Percentiles rank a stretch among this genome's conserved stretches.
Conservation (phyloP, 2,113 vertebrate species). For the Aegotheles bennettii region DNA sequence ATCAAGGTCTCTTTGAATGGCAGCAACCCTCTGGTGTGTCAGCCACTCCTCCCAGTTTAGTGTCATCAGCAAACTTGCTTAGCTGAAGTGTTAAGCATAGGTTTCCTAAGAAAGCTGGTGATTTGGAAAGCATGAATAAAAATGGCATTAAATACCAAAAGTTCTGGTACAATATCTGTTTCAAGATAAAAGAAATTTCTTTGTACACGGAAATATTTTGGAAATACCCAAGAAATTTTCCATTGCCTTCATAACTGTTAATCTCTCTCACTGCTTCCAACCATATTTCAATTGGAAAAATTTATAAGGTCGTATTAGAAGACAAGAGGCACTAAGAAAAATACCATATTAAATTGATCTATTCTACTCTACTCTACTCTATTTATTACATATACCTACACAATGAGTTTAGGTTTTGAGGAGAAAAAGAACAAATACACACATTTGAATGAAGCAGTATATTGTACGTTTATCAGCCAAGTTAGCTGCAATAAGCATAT, state of each 20-base stretch:
- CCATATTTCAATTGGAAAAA: not conserved
- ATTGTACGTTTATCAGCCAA: not conserved
- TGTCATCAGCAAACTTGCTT: too few relatives aligned
- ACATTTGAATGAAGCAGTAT: not conserved
- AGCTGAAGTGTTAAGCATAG: too few relatives aligned
- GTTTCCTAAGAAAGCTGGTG: too few relatives aligned
- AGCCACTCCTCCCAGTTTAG: too few relatives aligned
- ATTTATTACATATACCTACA: not conserved
- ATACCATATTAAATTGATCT: not conserved
- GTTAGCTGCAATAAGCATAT: not conserved
- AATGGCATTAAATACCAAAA: not conserved
- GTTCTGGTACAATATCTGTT: not conserved
- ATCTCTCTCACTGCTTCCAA: not conserved
- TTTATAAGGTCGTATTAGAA: not conserved
- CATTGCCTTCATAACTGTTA: not conserved
- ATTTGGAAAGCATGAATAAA: not conserved
- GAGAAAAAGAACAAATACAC: not conserved
- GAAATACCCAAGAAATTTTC: not conserved
- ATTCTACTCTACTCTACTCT: too few relatives aligned
- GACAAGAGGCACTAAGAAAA: not conserved
- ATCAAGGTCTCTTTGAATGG: too few relatives aligned
- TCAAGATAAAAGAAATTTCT: not conserved
- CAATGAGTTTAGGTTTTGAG: not conserved
- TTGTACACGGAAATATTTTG: not conserved
- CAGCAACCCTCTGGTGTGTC: too few relatives aligned